phyloP scores from a whole-genome alignment of 2,797 vertebrate species.

The Hylomyscus alleni region DNA sequence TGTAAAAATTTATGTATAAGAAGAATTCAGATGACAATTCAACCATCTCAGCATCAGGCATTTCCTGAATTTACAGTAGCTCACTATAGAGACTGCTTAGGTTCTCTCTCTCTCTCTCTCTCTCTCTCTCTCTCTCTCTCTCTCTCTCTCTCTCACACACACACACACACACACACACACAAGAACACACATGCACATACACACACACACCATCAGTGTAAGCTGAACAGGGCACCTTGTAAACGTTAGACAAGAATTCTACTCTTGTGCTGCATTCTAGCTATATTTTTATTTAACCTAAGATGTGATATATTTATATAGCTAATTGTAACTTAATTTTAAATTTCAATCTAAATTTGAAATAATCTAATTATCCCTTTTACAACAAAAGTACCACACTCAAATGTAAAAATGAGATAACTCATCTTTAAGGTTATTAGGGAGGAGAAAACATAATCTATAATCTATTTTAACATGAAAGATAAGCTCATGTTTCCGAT shows the following conservation, averaged over 20 bases:
- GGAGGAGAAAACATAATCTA: not conserved
- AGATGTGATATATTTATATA: not conserved
- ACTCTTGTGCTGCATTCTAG: not conserved
- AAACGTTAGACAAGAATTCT: not conserved
- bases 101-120: not conserved
- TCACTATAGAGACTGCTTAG: constrained; percentile 51
- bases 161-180: not conserved
- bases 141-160: not conserved
- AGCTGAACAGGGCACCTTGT: not conserved
- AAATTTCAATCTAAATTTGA: constrained; percentile 18
- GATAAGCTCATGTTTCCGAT: not conserved
- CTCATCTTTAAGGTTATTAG: constrained; percentile 15
- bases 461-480: not conserved
- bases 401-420: not conserved
- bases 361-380: constrained; percentile 22
- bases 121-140: not conserved
- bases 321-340: constrained; percentile 29
- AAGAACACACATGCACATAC: not conserved
- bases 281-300: not conserved
- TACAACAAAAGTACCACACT: constrained; percentile 5
- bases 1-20: constrained; percentile 76
- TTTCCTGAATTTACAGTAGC: constrained; percentile 57
- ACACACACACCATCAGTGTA: not conserved
- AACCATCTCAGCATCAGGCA: constrained; percentile 64
- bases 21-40: constrained; percentile 69